Evolutionary conservation across 1,140 invertebrate species (phyloP).

Genomic region (Drosophila lowei): DNA sequence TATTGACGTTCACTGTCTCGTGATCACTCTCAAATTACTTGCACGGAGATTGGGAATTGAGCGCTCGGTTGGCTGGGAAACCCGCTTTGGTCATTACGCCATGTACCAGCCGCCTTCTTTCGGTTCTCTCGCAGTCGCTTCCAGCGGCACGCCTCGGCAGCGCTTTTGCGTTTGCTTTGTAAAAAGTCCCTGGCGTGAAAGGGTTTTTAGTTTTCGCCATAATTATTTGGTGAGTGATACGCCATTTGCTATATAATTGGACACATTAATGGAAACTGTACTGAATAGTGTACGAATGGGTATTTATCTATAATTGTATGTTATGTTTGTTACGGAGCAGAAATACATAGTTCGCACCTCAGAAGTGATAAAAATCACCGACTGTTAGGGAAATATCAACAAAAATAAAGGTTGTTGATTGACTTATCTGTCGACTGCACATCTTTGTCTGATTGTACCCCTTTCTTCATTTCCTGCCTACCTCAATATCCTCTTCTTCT

Average conservation of each 20-base stretch:
- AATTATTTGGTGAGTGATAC: slow-evolving; percentile 53
- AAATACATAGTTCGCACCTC: no score
- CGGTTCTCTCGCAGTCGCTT: slow-evolving; percentile 13
- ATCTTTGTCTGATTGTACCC: no score
- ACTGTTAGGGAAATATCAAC: no score
- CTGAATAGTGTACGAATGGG: slow-evolving; percentile 4
- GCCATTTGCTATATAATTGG: slow-evolving; percentile 39
- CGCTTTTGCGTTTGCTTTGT: slow-evolving; percentile 7
- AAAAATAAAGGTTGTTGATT: no score
- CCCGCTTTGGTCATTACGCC: slow-evolving; percentile 58
- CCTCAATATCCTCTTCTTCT: neutral
- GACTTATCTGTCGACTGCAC: no score
- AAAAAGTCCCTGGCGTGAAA: slow-evolving; percentile 51
- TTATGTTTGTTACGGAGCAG: neutral
- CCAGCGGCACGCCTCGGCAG: slow-evolving; percentile 5
- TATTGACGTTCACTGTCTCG: slow-evolving; percentile 49
- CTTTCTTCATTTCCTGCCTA: neutral
- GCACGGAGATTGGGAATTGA: slow-evolving; percentile 33
- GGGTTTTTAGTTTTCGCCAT: slow-evolving; percentile 29
- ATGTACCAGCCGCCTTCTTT: slow-evolving; percentile 19
- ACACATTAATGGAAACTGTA: slow-evolving; percentile 33
- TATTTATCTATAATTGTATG: slow-evolving; percentile 11
- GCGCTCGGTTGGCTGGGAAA: slow-evolving; percentile 54
- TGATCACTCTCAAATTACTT: slow-evolving; percentile 61
- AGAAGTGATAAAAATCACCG: neutral